A percentile compares a stretch with the other conserved stretches of the same genome.
Conservation (phyloP, 2,113 vertebrate species). For the Podarcis muralis region DNA sequence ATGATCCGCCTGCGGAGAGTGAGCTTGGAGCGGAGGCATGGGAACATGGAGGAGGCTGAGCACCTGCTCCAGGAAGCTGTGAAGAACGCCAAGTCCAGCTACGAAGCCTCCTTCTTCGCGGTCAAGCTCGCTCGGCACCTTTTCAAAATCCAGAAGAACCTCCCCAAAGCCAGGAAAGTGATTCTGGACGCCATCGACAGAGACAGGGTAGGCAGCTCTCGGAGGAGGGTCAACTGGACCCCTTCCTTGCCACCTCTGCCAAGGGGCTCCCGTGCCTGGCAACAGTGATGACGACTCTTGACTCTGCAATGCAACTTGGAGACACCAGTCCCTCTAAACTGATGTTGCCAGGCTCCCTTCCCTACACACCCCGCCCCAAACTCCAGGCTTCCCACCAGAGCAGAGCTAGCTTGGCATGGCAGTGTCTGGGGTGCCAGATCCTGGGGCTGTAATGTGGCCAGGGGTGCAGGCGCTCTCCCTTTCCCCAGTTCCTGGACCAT, state of each 20-base stretch:
- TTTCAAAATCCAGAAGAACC: constrained; percentile 91
- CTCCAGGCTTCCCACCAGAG: background rate
- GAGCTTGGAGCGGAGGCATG: constrained; percentile 93
- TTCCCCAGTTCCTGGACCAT: background rate
- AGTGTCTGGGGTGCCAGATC: background rate
- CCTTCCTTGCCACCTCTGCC: background rate
- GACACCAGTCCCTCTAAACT: constrained; percentile 87
- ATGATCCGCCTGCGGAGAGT: constrained; percentile 95
- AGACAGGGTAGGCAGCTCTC: constrained; percentile 86
- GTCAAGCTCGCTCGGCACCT: constrained; percentile 92
- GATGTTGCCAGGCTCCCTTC: constrained; percentile 71
- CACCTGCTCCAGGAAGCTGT: constrained; percentile 89
- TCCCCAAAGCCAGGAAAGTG: constrained; percentile 91
- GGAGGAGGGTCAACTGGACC: background rate
- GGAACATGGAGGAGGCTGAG: constrained; percentile 92
- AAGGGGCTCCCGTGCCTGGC: constrained; percentile 28
- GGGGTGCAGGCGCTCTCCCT: too few species aligned
- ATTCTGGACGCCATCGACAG: constrained; percentile 92
- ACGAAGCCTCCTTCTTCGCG: constrained; percentile 90
- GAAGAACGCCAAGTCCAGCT: constrained; percentile 81
- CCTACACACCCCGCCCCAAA: background rate
- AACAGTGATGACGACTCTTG: constrained; percentile 76
- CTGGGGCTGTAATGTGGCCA: too few species aligned
- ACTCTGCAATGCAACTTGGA: constrained; percentile 68
- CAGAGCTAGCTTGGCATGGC: background rate